Conservation (phyloP, 2,888 invertebrate genomes). For the Cremastinae sp. region DNA sequence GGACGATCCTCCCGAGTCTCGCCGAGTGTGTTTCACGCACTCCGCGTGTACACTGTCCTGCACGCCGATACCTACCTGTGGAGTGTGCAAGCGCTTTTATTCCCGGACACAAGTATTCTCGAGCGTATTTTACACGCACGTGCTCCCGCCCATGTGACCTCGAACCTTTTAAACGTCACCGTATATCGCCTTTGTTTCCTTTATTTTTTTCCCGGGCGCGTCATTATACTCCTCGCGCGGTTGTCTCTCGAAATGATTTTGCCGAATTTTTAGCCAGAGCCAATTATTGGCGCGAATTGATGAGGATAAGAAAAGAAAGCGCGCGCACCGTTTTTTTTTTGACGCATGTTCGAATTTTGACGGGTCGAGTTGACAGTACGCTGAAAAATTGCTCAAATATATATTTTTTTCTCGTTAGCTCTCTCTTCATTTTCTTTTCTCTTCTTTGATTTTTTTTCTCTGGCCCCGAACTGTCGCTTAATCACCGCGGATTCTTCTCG, state of each 20-base stretch:
- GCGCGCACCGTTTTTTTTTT: too few species aligned
- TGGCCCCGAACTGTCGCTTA: conserved; percentile 5
- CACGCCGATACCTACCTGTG: conserved; percentile 41
- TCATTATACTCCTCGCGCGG: neutral
- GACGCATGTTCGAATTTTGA: too few species aligned
- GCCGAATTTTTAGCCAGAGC: too few species aligned
- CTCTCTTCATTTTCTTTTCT: conserved; percentile 1
- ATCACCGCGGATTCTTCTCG: conserved; percentile 24
- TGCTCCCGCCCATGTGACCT: conserved; percentile 39
- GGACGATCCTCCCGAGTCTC: neutral
- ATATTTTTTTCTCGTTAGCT: too few species aligned
- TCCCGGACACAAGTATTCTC: conserved; percentile 29
- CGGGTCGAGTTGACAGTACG: too few species aligned
- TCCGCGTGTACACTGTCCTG: conserved; percentile 39
- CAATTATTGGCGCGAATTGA: too few species aligned
- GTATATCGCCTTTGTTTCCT: conserved; percentile 43
- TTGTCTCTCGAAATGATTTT: neutral
- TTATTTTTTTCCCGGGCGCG: conserved; percentile 2
- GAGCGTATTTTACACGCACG: conserved; percentile 42
- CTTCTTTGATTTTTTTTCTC: conserved; percentile 5
- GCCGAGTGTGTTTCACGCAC: conserved; percentile 43
- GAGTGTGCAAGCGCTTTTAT: conserved; percentile 26
- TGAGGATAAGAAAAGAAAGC: too few species aligned
- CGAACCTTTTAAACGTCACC: conserved; percentile 41
- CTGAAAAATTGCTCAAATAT: too few species aligned